Base-by-base conservation (phyloP, 2,113 vertebrate species). In the Porphyrio hochstetteri region DNA sequence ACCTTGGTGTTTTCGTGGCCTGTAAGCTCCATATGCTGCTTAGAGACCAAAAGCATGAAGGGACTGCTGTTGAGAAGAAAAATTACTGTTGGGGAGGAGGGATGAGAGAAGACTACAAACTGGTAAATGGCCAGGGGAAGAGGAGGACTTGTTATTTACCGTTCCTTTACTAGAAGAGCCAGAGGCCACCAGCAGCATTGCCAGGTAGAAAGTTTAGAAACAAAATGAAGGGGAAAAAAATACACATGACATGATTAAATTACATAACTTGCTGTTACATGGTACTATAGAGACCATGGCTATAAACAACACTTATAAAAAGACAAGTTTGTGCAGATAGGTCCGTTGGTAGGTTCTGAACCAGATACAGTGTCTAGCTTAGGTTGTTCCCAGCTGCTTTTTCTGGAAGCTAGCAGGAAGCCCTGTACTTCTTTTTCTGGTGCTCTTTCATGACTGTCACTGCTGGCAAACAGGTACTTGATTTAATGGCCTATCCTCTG, bases 201-300 rank as follows among this genome's bases (percentile, higher is more conserved):
- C 13, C 7, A 52, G 24, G n/a, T 59, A 69, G 77, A 63, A 50
- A 72, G 59, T 27, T 82, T 16, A 40, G 31, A 68, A 86, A 53
- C 4, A 50, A 64, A 88, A 79, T 7, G 6, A 53, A 70, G 85
- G 25, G 19, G 6, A 33, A 35, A 72, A 42, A n/a, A 9, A 0
- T 21, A 5, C 10, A 19, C 6, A 0, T 7, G 40, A 10, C 3
- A 0, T 6, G 18, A 33, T 68, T 35, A 68, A 55, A 33, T 67
- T 35, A 33, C 0, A 3, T 68, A 80, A 25, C 13, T 82, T 2
- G 3, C n/a, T 57, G 33, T 56, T 52, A 16, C 0, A 0, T 28
- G 50, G 44, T 24, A 5, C 67, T 48, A 1, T 35, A 36, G 67
- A 91, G 50, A 46, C 20, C 2, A 2, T 14, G 27, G 15, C 48